phyloP scores from a whole-genome alignment of 1,140 invertebrate species.

The Zaprionus lachaisei region DNA sequence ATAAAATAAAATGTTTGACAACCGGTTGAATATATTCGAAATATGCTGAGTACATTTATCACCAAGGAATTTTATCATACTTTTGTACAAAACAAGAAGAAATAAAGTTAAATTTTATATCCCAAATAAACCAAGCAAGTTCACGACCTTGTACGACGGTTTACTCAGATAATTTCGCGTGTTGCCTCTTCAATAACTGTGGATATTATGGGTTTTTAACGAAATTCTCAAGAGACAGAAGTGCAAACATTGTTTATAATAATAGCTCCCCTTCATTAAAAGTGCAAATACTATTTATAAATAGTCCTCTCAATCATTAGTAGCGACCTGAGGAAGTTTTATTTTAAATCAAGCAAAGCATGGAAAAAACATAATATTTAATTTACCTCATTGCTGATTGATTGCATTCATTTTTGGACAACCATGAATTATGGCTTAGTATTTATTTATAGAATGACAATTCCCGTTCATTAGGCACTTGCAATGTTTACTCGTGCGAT shows the following conservation, averaged over 20 bases:
- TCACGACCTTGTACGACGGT: background rate
- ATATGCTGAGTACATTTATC: background rate
- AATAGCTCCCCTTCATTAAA: background rate
- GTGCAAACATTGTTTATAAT: background rate
- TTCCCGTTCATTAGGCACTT: background rate
- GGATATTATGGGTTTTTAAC: background rate
- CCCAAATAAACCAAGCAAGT: background rate
- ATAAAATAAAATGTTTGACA: background rate
- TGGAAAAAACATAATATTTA: background rate
- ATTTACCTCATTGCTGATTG: background rate
- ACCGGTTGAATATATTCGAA: background rate
- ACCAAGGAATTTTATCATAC: background rate
- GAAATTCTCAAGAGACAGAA: background rate
- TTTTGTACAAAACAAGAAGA: background rate
- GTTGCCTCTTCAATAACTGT: background rate
- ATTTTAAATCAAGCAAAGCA: background rate
- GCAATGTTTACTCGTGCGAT: background rate
- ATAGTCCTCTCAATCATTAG: background rate
- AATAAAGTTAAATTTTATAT: background rate
- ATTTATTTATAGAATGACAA: constrained; percentile 5
- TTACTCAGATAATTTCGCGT: background rate
- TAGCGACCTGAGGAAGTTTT: background rate
- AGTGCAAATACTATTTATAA: background rate
- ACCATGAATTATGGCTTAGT: background rate
- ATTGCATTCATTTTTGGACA: background rate